Base-by-base conservation (phyloP, 2,888 invertebrate genomes). In the Tachystola acroxantha region DNA sequence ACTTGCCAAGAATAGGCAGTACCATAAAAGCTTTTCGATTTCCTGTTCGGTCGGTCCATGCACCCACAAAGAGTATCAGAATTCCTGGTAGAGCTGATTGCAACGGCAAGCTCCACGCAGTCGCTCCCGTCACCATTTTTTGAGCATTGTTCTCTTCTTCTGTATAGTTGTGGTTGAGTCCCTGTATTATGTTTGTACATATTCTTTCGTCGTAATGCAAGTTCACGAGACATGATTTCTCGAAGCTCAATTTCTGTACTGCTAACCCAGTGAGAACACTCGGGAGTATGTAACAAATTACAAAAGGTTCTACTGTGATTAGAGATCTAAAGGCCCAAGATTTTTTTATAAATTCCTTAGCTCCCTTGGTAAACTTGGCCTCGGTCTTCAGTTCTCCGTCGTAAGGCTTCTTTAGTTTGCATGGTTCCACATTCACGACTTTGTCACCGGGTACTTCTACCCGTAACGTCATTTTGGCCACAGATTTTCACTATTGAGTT, bases 221-320 rank as follows among this genome's bases (percentile, higher is more conserved):
- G 52, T 90, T 89, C 30, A 89, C 88, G 43, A 88, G 74, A 64
- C 89, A 90, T 57, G 89, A 79, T 69, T 90, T 90, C 52, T 90
- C 90, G 54, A 89, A 75, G 51, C 89, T 87, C 45, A 90, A 59
- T 56, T 88, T 88, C 46, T 84, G 79, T 19, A 90, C 78, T 5
- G 89, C 89, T 28, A 90, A 67, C 19, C 92, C 91, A 1, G 94
- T 92, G 10, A 91, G 72, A 1, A 90, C 90, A 67, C 90, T 90
- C 31, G 92, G 91, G 57, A 92, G 72, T 31, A 92, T 78, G 56
- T 92, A 92, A 57, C 90, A 90, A 35, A 91, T 81, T 34, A 92
- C 78, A 50, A 91, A 89, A 4, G 92, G 92, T 65, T 92, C 92
- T 14, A 92, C 91, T n/a, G 92, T 92, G 22, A 86, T 53, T 64